Conservation (phyloP, 2,113 vertebrate species). For the Hypocryptadius cinnamomeus region DNA sequence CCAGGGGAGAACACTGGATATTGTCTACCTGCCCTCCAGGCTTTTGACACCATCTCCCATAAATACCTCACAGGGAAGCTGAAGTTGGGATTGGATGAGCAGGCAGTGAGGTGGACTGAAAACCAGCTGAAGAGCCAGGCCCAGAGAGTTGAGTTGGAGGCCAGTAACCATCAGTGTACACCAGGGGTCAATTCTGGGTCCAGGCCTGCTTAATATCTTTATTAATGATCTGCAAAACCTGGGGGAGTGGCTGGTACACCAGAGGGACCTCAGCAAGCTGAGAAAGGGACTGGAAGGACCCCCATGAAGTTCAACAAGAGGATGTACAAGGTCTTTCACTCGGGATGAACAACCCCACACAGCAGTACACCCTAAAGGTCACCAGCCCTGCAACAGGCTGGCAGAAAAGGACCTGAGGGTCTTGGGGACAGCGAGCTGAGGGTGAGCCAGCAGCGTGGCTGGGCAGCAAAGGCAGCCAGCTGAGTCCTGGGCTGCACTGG, state of each 20-base stretch:
- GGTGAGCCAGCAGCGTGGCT: accelerated
- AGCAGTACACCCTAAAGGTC: background rate
- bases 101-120: background rate
- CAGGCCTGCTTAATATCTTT: background rate
- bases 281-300: background rate
- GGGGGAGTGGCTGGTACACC: background rate
- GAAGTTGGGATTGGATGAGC: background rate
- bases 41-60: background rate
- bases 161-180: background rate
- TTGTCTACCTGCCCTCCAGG: background rate
- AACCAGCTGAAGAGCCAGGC: background rate
- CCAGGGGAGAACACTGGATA: background rate
- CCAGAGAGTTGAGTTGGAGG: background rate
- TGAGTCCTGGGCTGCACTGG: background rate
- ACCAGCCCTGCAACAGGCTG: background rate
- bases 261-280: background rate
- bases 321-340: background rate
- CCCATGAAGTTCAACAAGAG: background rate
- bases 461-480: background rate
- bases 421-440: background rate
- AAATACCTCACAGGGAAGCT: background rate
- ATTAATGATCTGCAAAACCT: background rate
- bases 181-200: background rate
- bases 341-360: background rate
- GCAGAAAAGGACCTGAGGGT: background rate